phyloP scores from a whole-genome alignment of 2,888 invertebrate species.

The Clepsis dumicolana region DNA sequence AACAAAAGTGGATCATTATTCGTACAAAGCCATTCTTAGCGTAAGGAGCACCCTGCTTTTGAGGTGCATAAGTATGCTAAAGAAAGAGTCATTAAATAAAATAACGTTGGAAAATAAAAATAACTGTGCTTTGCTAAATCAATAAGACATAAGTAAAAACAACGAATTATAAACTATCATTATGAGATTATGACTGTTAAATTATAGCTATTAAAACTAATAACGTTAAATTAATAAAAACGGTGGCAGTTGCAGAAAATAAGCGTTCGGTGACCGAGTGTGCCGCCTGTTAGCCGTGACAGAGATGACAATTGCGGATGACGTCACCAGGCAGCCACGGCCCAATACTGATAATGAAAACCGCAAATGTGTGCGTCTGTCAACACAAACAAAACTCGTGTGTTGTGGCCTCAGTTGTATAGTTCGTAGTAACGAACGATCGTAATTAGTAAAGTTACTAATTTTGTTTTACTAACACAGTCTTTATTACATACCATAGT shows the following conservation, averaged over 20 bases:
- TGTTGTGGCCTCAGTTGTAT: conserved; percentile 61
- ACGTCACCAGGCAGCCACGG: conserved; percentile 70
- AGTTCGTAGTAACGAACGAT: conserved; percentile 57
- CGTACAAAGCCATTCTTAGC: conserved; percentile 27
- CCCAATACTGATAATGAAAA: conserved; percentile 64
- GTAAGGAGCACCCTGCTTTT: conserved; percentile 17
- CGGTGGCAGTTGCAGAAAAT: conserved; percentile 51
- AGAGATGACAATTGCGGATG: conserved; percentile 80
- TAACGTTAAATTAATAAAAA: conserved; percentile 8
- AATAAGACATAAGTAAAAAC: too few species aligned
- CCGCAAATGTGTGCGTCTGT: conserved; percentile 63
- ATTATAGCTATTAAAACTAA: not conserved
- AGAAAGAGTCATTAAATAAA: not conserved
- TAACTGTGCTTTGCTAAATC: too few species aligned
- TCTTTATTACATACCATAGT: too few species aligned
- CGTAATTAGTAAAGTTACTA: conserved; percentile 51
- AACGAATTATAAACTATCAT: too few species aligned
- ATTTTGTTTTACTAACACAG: conserved; percentile 1
- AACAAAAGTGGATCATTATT: conserved; percentile 65
- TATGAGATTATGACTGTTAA: too few species aligned
- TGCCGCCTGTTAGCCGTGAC: conserved; percentile 79
- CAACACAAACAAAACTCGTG: conserved; percentile 53
- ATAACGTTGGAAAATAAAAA: not conserved
- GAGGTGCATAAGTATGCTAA: conserved; percentile 7
- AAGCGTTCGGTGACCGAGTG: conserved; percentile 67